Base-by-base conservation (phyloP, 2,797 vertebrate genomes). In the Arrhamphus sclerolepis region DNA sequence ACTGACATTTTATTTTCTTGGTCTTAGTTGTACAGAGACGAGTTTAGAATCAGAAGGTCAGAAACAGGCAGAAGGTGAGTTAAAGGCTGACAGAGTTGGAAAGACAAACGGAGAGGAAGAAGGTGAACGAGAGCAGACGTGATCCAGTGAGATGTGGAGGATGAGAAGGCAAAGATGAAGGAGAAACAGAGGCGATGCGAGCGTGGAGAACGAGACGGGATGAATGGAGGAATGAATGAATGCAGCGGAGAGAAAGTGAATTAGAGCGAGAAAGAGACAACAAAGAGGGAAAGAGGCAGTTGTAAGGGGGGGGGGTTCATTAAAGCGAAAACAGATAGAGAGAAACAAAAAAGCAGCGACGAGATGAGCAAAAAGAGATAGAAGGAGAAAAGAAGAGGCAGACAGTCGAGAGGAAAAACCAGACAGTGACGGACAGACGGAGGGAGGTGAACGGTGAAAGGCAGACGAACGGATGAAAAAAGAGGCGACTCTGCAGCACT, bases 401-500 rank as follows among this genome's bases (percentile, higher is more conserved):
- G 41, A 57, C 10, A 21, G 40, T 34, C 0, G 13, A 46, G 17
- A 21, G 21, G 18, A 44, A 9, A 63, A 66, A 1, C 28, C 67
- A 70, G 72, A 69, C 58, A 46, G 63, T 1, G 28, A 56, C 44
- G 52, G 26, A 53, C 49, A 46, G 47, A 62, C 8, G 4, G 52
- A 56, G 3, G 14, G 52, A 80, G 49, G 62, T 42, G 58, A 49
- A 58, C 19, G 31, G 31, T 2, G 10, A 41, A 73, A 66, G 44
- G 11, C 58, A 48, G 47, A 65, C 34, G 41, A 51, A 68, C 31
- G 1, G 50, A 51, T 14, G 52, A 20, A 70, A 34, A 66, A 22
- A 29, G 39, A 66, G 67, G 66, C 39, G 18, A 64, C 80, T 85
- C 82, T 82, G 84, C 75, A 61, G n/a, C n/a, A 28, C 26, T 62